Evolutionary conservation across 1,140 invertebrate species (phyloP).

Genomic region (Pachypeltis micranthus): DNA sequence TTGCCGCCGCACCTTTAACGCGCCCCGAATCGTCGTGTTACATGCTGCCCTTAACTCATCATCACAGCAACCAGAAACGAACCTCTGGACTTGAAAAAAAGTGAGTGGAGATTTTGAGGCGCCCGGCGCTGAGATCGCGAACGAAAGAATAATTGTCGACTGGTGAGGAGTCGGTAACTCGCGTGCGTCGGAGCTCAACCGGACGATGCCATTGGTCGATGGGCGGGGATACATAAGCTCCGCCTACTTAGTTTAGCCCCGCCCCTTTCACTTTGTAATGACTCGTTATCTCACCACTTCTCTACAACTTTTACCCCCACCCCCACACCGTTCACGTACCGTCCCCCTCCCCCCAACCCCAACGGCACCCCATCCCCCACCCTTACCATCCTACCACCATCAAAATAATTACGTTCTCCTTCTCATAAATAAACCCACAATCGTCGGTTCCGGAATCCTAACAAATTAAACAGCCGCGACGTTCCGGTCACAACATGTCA

Average conservation of each 20-base stretch:
- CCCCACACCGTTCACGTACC: too few relatives aligned
- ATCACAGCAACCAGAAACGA: not conserved
- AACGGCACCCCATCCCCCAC: too few relatives aligned
- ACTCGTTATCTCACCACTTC: constrained; percentile 26
- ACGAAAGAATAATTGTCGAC: not conserved
- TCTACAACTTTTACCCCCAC: constrained; percentile 27
- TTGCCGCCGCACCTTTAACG: not conserved
- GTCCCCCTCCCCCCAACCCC: too few relatives aligned
- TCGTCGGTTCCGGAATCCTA: too few relatives aligned
- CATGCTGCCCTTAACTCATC: not conserved
- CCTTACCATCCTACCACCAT: too few relatives aligned
- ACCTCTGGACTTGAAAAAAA: not conserved
- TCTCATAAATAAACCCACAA: too few relatives aligned
- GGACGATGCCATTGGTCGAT: not conserved
- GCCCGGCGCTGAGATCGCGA: too few relatives aligned
- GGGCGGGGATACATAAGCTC: not conserved
- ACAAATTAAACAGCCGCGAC: too few relatives aligned
- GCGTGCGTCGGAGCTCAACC: not conserved
- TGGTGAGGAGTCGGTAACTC: not conserved
- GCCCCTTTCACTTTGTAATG: constrained; percentile 28
- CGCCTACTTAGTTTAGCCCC: constrained; percentile 9
- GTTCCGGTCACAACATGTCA: too few relatives aligned
- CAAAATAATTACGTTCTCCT: too few relatives aligned
- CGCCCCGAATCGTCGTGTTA: not conserved
- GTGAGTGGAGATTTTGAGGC: not conserved